Percentiles rank a stretch among this genome's conserved stretches.
phyloP scores from a whole-genome alignment of 2,888 invertebrate species.

The Melanophora roralis region DNA sequence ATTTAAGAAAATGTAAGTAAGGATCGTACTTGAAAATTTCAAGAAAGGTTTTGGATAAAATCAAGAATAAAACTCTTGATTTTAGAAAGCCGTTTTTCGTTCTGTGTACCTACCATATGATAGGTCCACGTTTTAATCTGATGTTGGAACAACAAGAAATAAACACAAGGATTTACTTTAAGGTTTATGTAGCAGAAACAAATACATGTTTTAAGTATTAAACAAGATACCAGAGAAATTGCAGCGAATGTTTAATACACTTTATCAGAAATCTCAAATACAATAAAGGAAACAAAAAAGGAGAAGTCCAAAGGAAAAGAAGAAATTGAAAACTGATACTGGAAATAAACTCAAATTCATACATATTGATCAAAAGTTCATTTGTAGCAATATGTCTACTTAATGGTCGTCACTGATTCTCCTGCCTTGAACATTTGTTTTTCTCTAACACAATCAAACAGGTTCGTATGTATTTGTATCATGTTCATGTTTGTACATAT shows the following conservation, averaged over 20 bases:
- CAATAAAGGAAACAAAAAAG: background rate
- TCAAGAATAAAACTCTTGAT: no score
- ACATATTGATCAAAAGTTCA: conserved; percentile 65
- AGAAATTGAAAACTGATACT: background rate
- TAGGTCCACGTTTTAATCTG: conserved; percentile 47
- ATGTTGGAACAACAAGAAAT: conserved; percentile 24
- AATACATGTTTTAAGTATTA: conserved; percentile 2
- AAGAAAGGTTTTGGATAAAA: no score
- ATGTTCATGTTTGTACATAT: no score
- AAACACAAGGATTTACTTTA: conserved; percentile 31
- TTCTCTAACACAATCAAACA: background rate
- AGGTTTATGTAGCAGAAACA: conserved; percentile 35
- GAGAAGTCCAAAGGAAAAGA: background rate
- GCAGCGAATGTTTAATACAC: conserved; percentile 17
- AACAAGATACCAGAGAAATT: conserved; percentile 8
- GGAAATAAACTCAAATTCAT: conserved; percentile 58
- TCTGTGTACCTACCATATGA: conserved; percentile 18
- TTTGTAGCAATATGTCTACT: conserved; percentile 65
- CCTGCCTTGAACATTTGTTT: conserved; percentile 25
- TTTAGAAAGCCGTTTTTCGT: no score
- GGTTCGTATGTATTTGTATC: conserved; percentile 17
- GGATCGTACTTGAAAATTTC: no score
- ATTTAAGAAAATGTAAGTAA: no score
- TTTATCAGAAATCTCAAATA: background rate
- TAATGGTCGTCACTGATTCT: conserved; percentile 54